Conservation (phyloP, 1,140 invertebrate genomes). For the Ips nitidus region DNA sequence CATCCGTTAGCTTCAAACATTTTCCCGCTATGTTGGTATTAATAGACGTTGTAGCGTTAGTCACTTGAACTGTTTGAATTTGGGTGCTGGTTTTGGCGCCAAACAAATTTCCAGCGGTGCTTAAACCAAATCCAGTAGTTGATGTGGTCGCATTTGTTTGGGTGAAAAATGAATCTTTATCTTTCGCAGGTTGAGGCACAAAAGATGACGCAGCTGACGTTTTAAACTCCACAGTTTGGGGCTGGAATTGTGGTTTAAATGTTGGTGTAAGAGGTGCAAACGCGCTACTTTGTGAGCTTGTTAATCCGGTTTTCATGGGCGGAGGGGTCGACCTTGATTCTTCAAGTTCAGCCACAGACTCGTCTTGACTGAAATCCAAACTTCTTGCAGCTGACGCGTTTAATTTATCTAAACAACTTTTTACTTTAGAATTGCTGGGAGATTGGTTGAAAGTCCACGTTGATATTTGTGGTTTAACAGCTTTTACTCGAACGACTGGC, state of each 20-base stretch:
- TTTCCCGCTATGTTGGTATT: background rate
- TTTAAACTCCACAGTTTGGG: background rate
- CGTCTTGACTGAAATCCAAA: slow-evolving; percentile 41
- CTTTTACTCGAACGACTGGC: slow-evolving; percentile 37
- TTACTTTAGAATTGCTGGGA: slow-evolving; percentile 7
- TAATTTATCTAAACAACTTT: background rate
- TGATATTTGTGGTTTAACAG: slow-evolving; percentile 42
- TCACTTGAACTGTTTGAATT: background rate
- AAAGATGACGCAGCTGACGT: background rate
- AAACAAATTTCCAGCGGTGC: slow-evolving; percentile 2
- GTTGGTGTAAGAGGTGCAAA: slow-evolving; percentile 7
- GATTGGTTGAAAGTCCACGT: slow-evolving; percentile 33
- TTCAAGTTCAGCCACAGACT: slow-evolving; percentile 26
- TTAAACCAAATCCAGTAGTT: background rate
- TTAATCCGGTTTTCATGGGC: slow-evolving; percentile 12
- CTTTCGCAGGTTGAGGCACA: background rate
- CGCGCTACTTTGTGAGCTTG: slow-evolving; percentile 19
- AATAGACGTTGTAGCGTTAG: background rate
- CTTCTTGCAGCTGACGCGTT: slow-evolving; percentile 18
- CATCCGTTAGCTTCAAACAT: background rate
- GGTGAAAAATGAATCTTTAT: background rate
- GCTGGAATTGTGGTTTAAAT: background rate
- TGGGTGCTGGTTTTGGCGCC: background rate
- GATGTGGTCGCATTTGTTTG: background rate
- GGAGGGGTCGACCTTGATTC: background rate